These are phyloP conservation scores for Platyscapa corneri DNA, from an alignment of 1,140 invertebrate species.

Conservation along the genomic window DNA sequence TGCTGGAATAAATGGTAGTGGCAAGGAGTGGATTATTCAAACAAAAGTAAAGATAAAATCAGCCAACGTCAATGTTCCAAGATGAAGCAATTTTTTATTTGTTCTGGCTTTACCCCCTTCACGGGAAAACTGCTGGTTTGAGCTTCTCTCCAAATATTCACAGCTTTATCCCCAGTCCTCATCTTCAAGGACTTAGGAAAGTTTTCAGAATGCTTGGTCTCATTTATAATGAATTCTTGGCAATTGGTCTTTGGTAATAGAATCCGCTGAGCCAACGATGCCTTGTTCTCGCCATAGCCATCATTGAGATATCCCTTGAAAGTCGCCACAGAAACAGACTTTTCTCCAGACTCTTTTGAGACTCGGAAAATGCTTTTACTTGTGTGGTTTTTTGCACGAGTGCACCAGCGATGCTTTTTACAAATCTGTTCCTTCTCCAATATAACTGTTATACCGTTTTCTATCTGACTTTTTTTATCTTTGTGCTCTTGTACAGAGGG, in stretches of 20 bases:
- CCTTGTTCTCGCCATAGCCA: background rate
- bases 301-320: constrained; percentile 18
- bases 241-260: background rate
- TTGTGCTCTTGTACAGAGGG: background rate
- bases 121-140: constrained; percentile 61
- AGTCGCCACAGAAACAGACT: background rate
- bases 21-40: background rate
- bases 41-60: background rate
- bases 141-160: constrained; percentile 60
- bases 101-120: constrained; percentile 48
- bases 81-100: background rate
- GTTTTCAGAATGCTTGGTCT: background rate
- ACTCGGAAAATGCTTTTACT: constrained; percentile 4
- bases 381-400: background rate
- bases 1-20: background rate
- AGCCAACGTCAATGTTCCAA: background rate
- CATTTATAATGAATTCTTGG: background rate
- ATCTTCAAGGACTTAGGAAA: constrained; percentile 54
- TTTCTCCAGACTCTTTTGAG: background rate
- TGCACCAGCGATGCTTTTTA: constrained; percentile 29
- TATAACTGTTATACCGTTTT: constrained; percentile 17
- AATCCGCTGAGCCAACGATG: background rate
- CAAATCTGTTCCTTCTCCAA: constrained; percentile 21
- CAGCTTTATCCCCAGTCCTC: constrained; percentile 62
- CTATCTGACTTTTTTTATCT: background rate